These are phyloP conservation scores for Pangasianodon gigas DNA, from an alignment of 2,113 vertebrate species.

Conservation along the genomic window DNA sequence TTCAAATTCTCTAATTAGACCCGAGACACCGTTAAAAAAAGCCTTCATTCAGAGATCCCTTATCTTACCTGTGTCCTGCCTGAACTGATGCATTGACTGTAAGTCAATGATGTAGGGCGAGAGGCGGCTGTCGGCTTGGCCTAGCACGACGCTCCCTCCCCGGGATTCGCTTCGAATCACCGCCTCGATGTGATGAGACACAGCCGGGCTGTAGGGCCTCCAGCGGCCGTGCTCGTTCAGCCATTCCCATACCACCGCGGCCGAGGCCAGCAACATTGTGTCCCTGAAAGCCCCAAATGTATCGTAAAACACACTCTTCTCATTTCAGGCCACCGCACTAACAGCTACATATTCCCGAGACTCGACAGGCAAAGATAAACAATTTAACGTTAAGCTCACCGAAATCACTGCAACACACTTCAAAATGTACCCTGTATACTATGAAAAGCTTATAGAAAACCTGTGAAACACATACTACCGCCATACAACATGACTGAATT, in stretches of 20 bases:
- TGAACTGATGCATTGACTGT: conserved; percentile 94
- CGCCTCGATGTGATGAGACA: conserved; percentile 94
- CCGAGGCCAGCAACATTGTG: conserved; percentile 84
- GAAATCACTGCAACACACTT: background rate
- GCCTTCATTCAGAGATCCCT: background rate
- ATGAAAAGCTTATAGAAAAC: background rate
- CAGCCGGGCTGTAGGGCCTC: conserved; percentile 92
- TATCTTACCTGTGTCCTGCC: conserved; percentile 89
- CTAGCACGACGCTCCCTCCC: conserved; percentile 88
- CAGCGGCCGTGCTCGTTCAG: conserved; percentile 95
- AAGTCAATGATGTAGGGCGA: conserved; percentile 91
- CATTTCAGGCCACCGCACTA: background rate
- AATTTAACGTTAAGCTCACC: background rate
- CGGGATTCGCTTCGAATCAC: conserved; percentile 87
- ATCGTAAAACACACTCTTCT: conserved; percentile 1
- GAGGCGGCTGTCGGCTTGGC: conserved; percentile 88
- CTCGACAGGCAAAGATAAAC: background rate
- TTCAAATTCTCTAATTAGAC: background rate
- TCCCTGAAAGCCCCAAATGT: conserved; percentile 38
- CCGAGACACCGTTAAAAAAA: background rate
- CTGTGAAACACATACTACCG: background rate
- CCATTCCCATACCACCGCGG: conserved; percentile 96
- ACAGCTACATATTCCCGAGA: background rate
- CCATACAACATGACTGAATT: background rate
- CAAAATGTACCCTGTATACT: background rate